These are phyloP conservation scores for Caerostris extrusa DNA, from an alignment of 1,140 invertebrate species.

Conservation along the genomic window DNA sequence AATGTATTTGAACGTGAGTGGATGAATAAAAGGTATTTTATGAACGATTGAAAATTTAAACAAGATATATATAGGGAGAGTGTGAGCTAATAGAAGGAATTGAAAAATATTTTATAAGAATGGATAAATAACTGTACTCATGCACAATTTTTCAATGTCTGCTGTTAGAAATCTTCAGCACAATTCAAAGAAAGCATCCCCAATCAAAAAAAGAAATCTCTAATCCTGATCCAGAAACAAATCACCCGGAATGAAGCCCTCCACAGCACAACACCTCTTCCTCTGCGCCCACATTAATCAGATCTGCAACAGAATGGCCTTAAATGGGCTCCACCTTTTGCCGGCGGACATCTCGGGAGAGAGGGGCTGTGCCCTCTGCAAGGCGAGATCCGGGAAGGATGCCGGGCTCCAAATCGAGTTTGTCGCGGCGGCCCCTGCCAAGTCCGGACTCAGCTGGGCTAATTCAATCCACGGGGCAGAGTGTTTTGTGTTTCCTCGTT, in stretches of 20 bases:
- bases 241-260: neutral
- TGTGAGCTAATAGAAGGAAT: too few species aligned
- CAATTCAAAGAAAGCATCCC: too few species aligned
- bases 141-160: too few species aligned
- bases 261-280: neutral
- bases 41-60: too few species aligned
- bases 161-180: too few species aligned
- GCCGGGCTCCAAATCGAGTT: constrained; percentile 35
- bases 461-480: constrained; percentile 12
- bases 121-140: too few species aligned
- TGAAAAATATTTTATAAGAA: too few species aligned
- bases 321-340: constrained; percentile 49
- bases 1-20: too few species aligned
- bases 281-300: neutral
- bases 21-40: too few species aligned
- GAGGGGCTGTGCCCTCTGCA: neutral
- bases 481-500: neutral
- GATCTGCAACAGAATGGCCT: neutral
- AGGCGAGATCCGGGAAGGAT: neutral
- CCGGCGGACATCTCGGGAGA: neutral
- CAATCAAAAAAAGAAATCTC: neutral
- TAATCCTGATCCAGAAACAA: neutral
- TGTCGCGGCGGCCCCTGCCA: neutral
- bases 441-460: neutral
- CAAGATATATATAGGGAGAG: too few species aligned